Evolutionary conservation across 2,888 invertebrate species (phyloP).

Genomic region (Apamea sordens): DNA sequence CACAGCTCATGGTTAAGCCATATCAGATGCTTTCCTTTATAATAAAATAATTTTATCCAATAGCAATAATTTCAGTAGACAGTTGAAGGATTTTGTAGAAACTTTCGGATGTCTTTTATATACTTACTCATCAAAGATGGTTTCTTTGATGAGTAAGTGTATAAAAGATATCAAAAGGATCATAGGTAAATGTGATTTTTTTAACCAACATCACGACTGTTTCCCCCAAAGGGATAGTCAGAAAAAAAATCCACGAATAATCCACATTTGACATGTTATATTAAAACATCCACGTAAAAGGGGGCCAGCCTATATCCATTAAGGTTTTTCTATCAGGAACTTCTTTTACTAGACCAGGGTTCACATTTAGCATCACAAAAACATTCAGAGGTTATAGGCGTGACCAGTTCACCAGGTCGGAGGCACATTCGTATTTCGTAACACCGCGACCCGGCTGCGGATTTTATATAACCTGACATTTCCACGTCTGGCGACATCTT

Average conservation of each 20-base stretch:
- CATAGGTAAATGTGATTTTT: not conserved
- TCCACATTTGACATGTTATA: not conserved
- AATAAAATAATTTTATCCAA: not conserved
- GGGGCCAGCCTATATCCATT: not conserved
- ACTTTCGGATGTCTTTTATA: not conserved
- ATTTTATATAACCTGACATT: slow-evolving; percentile 78
- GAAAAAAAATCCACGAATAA: no score
- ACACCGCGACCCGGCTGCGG: slow-evolving; percentile 54
- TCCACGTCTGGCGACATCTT: slow-evolving; percentile 71
- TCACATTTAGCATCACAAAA: slow-evolving; percentile 37
- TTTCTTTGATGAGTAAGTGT: not conserved
- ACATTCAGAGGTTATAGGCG: slow-evolving; percentile 39
- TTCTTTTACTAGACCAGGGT: not conserved
- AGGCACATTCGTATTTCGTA: slow-evolving; percentile 62
- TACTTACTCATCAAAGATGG: no score
- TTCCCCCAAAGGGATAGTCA: not conserved
- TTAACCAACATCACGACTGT: not conserved
- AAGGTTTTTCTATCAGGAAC: not conserved
- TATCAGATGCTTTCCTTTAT: not conserved
- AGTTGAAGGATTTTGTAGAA: not conserved
- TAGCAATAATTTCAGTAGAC: not conserved
- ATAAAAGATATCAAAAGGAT: not conserved
- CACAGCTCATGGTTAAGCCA: not conserved
- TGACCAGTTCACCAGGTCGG: slow-evolving; percentile 60
- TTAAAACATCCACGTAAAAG: not conserved